Evolutionary conservation across 2,797 vertebrate species (phyloP).

Genomic region (Danio tinwini): DNA sequence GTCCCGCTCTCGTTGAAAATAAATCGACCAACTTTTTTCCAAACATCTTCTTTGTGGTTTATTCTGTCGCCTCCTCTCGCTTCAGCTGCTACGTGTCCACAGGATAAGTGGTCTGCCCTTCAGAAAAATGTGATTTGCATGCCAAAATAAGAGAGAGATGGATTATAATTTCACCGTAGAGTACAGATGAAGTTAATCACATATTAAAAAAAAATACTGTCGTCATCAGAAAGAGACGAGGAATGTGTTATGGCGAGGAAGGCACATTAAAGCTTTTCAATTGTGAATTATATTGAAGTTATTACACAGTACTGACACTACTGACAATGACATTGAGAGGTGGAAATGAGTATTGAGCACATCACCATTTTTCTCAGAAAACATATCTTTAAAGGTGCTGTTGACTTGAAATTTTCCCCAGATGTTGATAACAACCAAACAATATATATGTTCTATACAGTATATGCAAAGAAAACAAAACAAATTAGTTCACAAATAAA

Average conservation of each 20-base stretch:
- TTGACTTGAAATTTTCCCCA: too few species aligned
- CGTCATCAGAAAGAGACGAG: background rate
- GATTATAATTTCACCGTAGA: background rate
- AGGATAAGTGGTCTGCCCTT: background rate
- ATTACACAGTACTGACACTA: background rate
- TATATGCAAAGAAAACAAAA: too few species aligned
- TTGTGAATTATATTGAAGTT: background rate
- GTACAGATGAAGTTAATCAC: background rate
- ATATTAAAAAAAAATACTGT: background rate
- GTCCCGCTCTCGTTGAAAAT: background rate
- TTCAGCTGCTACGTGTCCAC: background rate
- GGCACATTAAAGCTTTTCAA: background rate
- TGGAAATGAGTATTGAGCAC: too few species aligned
- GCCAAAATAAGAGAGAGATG: slow-evolving; percentile 14
- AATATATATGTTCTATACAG: too few species aligned
- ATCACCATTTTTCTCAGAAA: too few species aligned
- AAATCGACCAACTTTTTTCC: background rate
- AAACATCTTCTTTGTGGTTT: background rate
- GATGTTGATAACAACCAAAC: too few species aligned
- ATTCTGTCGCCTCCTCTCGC: background rate
- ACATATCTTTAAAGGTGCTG: too few species aligned
- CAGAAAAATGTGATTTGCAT: background rate
- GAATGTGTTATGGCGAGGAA: background rate
- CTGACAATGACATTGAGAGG: background rate
- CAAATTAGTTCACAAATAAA: too few species aligned